These are phyloP conservation scores for Chelonia mydas DNA, from an alignment of 2,797 vertebrate genomes.

Conservation along the genomic window DNA sequence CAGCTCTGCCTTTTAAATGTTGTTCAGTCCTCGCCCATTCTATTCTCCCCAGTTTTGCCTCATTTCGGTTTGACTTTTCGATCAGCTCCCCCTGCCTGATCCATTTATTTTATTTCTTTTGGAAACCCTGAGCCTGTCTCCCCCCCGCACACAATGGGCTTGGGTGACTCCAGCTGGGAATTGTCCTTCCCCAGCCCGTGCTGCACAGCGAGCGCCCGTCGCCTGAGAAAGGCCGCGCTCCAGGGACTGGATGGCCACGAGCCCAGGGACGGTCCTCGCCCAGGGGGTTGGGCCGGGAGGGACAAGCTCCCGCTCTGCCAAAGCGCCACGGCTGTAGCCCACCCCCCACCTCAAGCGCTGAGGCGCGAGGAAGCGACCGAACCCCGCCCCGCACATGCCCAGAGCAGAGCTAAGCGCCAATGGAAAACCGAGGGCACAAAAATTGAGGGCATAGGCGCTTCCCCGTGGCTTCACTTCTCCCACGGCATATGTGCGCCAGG, in stretches of 20 bases:
- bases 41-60: not conserved
- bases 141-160: not conserved
- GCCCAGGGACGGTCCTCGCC: not conserved
- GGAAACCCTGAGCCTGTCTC: not conserved
- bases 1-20: not conserved
- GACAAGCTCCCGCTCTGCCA: too few species aligned
- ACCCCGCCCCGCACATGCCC: not conserved
- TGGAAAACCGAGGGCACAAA: not conserved
- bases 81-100: not conserved
- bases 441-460: not conserved
- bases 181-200: too few species aligned
- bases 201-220: too few species aligned
- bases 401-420: not conserved
- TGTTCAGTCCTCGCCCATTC: not conserved
- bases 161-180: not conserved
- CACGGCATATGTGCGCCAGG: not conserved
- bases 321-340: too few species aligned
- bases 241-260: not conserved
- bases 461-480: not conserved
- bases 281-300: not conserved
- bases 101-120: not conserved
- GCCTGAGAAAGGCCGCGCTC: not conserved
- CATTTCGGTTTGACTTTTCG: not conserved
- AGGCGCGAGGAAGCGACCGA: too few species aligned
- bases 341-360: too few species aligned